These are phyloP conservation scores for Euzophera pinguis DNA, from an alignment of 2,888 invertebrate genomes.

Conservation along the genomic window DNA sequence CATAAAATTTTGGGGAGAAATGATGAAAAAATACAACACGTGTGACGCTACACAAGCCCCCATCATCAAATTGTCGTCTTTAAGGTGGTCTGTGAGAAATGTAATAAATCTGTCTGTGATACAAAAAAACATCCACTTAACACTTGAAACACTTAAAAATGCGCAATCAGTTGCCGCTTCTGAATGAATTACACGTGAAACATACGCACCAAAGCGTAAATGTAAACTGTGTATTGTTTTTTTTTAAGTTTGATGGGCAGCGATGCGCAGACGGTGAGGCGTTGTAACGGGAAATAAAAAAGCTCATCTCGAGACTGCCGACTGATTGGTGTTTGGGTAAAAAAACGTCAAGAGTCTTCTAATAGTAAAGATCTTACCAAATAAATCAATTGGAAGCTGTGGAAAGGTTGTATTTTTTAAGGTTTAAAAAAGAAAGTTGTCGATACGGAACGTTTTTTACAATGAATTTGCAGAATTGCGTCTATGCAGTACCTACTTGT, in stretches of 20 bases:
- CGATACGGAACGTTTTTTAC: too few relatives aligned
- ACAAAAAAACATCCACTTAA: constrained; percentile 47
- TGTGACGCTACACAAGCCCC: constrained; percentile 35
- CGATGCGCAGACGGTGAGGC: constrained; percentile 27
- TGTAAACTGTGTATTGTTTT: constrained; percentile 28
- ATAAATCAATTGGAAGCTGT: constrained; percentile 13
- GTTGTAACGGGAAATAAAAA: constrained; percentile 59
- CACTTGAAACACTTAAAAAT: constrained; percentile 26
- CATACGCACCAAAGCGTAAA: constrained; percentile 18
- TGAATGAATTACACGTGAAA: constrained; percentile 16
- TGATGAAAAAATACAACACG: constrained; percentile 24
- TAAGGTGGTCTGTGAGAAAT: constrained; percentile 49
- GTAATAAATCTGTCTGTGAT: constrained; percentile 35
- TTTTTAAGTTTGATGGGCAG: constrained; percentile 26
- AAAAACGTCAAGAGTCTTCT: constrained; percentile 40
- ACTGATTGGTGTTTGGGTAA: constrained; percentile 50
- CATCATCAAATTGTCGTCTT: constrained; percentile 38
- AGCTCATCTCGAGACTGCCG: constrained; percentile 66
- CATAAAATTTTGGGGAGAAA: neutral
- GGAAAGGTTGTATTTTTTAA: neutral
- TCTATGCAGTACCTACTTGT: too few relatives aligned
- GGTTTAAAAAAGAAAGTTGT: neutral
- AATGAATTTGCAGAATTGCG: too few relatives aligned
- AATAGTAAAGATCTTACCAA: constrained; percentile 10
- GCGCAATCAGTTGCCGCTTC: constrained; percentile 27